phyloP scores from a whole-genome alignment of 2,888 invertebrate species.

The Microdon myrmicae region DNA sequence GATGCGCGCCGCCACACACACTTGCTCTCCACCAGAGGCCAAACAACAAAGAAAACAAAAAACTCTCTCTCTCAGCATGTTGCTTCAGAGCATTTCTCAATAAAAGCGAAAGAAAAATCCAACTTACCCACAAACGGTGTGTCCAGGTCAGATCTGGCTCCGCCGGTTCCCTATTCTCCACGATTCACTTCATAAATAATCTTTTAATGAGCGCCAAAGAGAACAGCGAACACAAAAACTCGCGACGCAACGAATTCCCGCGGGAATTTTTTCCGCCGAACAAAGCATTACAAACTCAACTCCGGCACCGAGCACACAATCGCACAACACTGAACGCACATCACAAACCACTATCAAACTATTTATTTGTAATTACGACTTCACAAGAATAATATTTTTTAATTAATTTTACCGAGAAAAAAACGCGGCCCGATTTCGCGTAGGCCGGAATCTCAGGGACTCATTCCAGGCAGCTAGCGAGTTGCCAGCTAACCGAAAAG shows the following conservation, averaged over 20 bases:
- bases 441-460: conserved; percentile 9
- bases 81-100: not conserved
- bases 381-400: conserved; percentile 43
- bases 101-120: conserved; percentile 2
- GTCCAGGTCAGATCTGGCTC: conserved; percentile 26
- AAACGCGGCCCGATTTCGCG: conserved; percentile 22
- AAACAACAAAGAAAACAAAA: too few relatives aligned
- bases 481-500: conserved; percentile 9
- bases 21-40: too few relatives aligned
- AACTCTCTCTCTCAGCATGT: not conserved
- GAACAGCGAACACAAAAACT: conserved; percentile 7
- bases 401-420: conserved; percentile 51
- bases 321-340: conserved; percentile 6
- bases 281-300: conserved; percentile 28
- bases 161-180: conserved; percentile 13
- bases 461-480: conserved; percentile 26
- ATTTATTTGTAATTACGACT: conserved; percentile 49
- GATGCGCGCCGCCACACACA: too few relatives aligned
- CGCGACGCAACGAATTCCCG: conserved; percentile 34
- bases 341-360: conserved; percentile 28
- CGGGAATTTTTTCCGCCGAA: conserved; percentile 44
- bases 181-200: conserved; percentile 47
- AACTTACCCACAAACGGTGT: conserved; percentile 33
- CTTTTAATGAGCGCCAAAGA: conserved; percentile 18
- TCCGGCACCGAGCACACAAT: not conserved